A percentile compares a stretch with the other conserved stretches of the same genome.
These are phyloP conservation scores for Ascaphus truei DNA, from an alignment of 2,113 vertebrate genomes.

Conservation along the genomic window DNA sequence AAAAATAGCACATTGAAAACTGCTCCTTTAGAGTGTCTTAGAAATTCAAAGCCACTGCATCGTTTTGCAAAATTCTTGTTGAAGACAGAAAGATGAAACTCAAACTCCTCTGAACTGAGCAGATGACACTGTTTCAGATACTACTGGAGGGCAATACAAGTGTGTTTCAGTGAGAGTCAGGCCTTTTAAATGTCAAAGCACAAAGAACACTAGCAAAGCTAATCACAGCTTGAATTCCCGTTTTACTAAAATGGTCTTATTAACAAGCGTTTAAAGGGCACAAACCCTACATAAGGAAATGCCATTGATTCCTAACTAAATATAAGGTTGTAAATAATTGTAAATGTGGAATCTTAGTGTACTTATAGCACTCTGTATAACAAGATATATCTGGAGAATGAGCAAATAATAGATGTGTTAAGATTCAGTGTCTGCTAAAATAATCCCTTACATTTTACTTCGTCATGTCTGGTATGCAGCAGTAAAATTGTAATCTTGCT, in stretches of 20 bases:
- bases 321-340: slow-evolving; percentile 16
- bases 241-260: too few relatives aligned
- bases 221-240: slow-evolving; percentile 9
- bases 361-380: neutral
- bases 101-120: too few relatives aligned
- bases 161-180: neutral
- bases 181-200: neutral
- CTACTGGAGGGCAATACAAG: neutral
- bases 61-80: too few relatives aligned
- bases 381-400: neutral
- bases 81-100: too few relatives aligned
- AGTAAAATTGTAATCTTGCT: neutral
- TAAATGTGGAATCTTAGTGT: neutral
- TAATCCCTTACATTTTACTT: too few relatives aligned
- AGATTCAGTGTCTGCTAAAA: neutral
- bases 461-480: too few relatives aligned
- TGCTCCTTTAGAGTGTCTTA: too few relatives aligned
- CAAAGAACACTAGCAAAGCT: neutral
- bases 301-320: slow-evolving; percentile 25
- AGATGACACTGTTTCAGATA: too few relatives aligned
- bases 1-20: too few relatives aligned
- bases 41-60: too few relatives aligned
- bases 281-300: slow-evolving; percentile 14
- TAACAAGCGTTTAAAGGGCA: slow-evolving; percentile 6
- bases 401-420: neutral